These are phyloP conservation scores for Cyanoramphus novaezelandiae DNA, from an alignment of 2,113 vertebrate genomes.

Conservation along the genomic window DNA sequence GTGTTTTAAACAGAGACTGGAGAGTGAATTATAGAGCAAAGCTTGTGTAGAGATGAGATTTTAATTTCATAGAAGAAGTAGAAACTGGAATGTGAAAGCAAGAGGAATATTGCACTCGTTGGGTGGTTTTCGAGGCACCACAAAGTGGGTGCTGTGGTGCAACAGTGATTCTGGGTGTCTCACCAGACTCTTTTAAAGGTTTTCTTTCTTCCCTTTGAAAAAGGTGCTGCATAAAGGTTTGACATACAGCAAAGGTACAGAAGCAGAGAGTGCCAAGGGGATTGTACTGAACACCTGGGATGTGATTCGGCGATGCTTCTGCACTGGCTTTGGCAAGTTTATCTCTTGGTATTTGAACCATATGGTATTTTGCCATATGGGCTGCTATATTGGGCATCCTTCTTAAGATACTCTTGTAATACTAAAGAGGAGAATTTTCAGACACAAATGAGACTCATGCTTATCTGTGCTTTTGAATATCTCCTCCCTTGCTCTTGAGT, in stretches of 20 bases:
- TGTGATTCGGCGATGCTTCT: background rate
- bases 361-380: background rate
- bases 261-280: rapidly evolving
- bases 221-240: background rate
- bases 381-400: background rate
- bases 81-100: background rate
- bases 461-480: background rate
- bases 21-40: background rate
- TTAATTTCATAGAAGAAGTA: background rate
- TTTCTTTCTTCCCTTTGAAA: background rate
- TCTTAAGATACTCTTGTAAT: background rate
- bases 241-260: background rate
- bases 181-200: background rate
- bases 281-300: background rate
- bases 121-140: background rate
- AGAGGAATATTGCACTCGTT: background rate
- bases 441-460: background rate
- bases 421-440: background rate
- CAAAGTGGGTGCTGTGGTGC: background rate
- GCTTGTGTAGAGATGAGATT: background rate
- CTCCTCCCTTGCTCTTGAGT: background rate
- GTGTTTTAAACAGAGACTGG: background rate
- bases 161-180: background rate
- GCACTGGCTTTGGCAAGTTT: background rate
- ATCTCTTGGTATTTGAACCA: background rate